phyloP scores from a whole-genome alignment of 2,797 vertebrate species.

The Poeciliopsis paucimaculata region DNA sequence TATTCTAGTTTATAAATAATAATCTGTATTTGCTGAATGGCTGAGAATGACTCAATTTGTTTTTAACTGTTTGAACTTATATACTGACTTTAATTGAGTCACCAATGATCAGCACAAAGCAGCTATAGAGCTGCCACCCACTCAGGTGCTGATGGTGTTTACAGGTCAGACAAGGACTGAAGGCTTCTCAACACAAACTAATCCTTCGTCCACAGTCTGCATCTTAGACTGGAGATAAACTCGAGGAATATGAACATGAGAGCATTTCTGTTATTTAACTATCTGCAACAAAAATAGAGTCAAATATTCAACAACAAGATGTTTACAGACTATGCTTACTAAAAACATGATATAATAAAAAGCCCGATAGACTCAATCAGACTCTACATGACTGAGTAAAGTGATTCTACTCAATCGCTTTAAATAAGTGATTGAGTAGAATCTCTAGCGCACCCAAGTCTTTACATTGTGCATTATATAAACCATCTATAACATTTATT shows the following conservation, averaged over 20 bases:
- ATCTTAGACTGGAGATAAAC: slow-evolving; percentile 28
- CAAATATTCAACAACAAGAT: slow-evolving; percentile 8
- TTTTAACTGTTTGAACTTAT: not conserved
- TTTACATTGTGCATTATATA: not conserved
- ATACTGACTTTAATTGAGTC: slow-evolving; percentile 13
- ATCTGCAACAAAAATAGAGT: slow-evolving; percentile 21
- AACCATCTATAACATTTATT: not conserved
- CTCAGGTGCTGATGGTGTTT: slow-evolving; percentile 30
- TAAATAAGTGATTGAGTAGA: not conserved
- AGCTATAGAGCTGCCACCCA: slow-evolving; percentile 15
- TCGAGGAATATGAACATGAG: slow-evolving; percentile 4
- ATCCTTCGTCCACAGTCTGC: not conserved
- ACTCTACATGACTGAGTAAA: too few species aligned
- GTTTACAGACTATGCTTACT: not conserved
- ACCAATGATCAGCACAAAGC: slow-evolving; percentile 25
- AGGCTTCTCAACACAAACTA: slow-evolving; percentile 15
- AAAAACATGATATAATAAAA: too few species aligned
- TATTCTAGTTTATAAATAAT: not conserved
- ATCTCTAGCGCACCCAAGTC: not conserved
- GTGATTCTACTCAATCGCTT: too few species aligned
- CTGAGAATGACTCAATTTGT: slow-evolving; percentile 5
- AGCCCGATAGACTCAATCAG: too few species aligned
- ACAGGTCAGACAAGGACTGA: slow-evolving; percentile 54
- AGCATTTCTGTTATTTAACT: not conserved
- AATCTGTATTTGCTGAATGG: slow-evolving; percentile 5